Base-by-base conservation (phyloP, 2,888 invertebrate species). In the Catocala fraxini region DNA sequence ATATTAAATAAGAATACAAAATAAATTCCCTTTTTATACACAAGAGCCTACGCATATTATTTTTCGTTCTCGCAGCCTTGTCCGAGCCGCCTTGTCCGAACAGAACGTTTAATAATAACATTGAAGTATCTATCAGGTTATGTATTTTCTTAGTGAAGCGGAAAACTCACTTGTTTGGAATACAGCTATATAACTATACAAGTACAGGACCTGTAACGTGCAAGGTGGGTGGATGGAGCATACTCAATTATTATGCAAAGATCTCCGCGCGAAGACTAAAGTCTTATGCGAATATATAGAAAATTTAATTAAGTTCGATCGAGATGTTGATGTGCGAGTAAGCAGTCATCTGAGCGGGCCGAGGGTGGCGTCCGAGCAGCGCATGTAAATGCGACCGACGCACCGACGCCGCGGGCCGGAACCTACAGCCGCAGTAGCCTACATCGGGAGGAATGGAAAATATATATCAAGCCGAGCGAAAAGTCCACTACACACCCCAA, bases 401-500 rank as follows among this genome's bases (percentile, higher is more conserved):
- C 82, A 73, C 65, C 68, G 73, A 59, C 68, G 78, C 79, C 79
- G 74, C 81, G 77, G 83, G 79, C 85, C 86, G 87, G 86, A 89
- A 87, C 89, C 87, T 87, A 87, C 86, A 82, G 87, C 85, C 88
- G 86, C 87, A 87, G 89, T 85, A 88, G 89, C 90, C 89, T 85
- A 88, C 87, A 85, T 89, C 85, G 90, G 90, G 91, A 91, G 92
- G 89, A 92, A 91, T 91, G 90, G 92, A 92, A 93, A 93, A 91
- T 93, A 92, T 93, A 92, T 91, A 92, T 90, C 89, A 92, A 90
- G 90, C 90, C 86, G 89, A 91, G 92, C 92, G 93, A 93, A 92
- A 92, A 93, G 93, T 93, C 94, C 93, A 93, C 92, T 93, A 92
- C 89, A 89, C 91, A 88, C 91, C 91, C 90, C 75, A 66, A 77